Evolutionary conservation across 2,797 vertebrate species (phyloP), one percentile per base, ranked within the genome.

Genomic region (Fringilla coelebs): DNA sequence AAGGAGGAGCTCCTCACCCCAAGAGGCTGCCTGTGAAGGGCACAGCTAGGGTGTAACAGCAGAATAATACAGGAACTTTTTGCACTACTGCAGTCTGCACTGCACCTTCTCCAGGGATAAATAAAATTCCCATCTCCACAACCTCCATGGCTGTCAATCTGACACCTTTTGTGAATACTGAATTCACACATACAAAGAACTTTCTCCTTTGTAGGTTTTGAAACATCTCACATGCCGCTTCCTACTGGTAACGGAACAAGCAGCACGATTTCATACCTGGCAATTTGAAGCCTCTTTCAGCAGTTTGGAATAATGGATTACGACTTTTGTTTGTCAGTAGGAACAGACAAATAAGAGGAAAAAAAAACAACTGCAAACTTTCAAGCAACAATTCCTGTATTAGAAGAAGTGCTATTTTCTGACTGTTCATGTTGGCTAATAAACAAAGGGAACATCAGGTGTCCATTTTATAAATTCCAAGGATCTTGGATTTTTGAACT

Each of bases 151-250:
- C 85, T 94, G 91, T 95, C 95, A 96, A 93, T 95, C 95, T 96
- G 88, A 91, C 74, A 91, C 88, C 83, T 95, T 97, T 80, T 91
- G 91, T 94, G 95, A 96, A 96, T 96, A 91, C 88, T 74, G 94
- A 97, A 96, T 93, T 96, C 95, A 82, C 61, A 85, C 38, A 57
- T 82, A 94, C 85, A 96, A 97, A 97, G 96, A 96, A 96, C 91
- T 90, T 96, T 93, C 93, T 85, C 92, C 91, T 97, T 94, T 87
- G 88, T 89, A 95, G 93, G 90, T 88, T 96, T 24, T 89, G 68
- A 96, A 96, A 85, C 74, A 94, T 77, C 96, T 94, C 70, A 20
- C 80, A 91, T 0, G 7, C 83, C 3, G 1, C 83, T 96, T 91
- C 95, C 93, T 94, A 82, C 94, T 52, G 91, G 85, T 93, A 96